Evolutionary conservation across 2,888 invertebrate genomes (phyloP).

Genomic region (Urechis unicinctus): DNA sequence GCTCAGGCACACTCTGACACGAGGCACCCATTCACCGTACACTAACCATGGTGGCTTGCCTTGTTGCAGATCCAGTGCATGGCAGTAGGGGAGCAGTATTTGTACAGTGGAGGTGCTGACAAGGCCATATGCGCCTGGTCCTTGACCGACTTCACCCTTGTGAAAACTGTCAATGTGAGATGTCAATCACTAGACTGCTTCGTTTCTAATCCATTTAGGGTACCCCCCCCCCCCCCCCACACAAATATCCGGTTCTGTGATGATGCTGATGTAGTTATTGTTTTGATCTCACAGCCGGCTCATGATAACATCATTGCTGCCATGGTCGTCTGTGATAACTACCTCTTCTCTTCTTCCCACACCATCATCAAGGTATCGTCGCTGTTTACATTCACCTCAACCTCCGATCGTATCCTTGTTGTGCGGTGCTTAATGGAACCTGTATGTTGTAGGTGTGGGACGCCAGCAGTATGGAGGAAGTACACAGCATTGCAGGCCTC

Average conservation of each 20-base stretch:
- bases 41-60: background rate
- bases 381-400: background rate
- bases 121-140: conserved; percentile 29
- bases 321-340: conserved; percentile 29
- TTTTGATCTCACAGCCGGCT: conserved; percentile 39
- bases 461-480: conserved; percentile 24
- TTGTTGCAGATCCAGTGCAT: conserved; percentile 28
- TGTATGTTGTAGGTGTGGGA: conserved; percentile 35
- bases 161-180: too few relatives aligned
- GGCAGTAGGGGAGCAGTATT: conserved; percentile 22
- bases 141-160: conserved; percentile 17
- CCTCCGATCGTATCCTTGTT: too few relatives aligned
- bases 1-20: background rate
- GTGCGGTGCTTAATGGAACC: background rate
- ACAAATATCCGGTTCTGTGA: too few relatives aligned
- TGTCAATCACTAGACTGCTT: too few relatives aligned
- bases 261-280: too few relatives aligned
- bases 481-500: conserved; percentile 33
- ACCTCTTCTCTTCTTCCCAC: conserved; percentile 41
- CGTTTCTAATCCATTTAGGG: too few relatives aligned
- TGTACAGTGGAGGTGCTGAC: conserved; percentile 39
- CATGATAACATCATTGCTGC: conserved; percentile 42
- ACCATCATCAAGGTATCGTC: conserved; percentile 35
- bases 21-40: background rate
- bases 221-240: too few relatives aligned